Evolutionary conservation across 1,140 invertebrate species (phyloP), one percentile per base, ranked within the genome.

Genomic region (Pseudomyrmex cubaensis): DNA sequence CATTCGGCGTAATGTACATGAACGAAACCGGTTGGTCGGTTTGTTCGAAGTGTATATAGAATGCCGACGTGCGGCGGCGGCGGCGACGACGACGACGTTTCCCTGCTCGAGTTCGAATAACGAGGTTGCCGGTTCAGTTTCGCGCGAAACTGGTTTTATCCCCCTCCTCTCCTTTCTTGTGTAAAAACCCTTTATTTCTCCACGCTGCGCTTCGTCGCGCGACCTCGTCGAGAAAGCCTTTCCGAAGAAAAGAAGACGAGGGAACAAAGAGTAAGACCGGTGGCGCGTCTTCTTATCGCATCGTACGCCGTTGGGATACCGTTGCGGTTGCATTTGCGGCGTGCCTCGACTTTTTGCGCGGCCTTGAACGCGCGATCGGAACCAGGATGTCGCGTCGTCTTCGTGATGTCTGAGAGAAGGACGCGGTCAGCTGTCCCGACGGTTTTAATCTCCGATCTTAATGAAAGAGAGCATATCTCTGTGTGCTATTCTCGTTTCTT

Each of bases 241-340:
- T 35, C 25, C 12, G 56, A 73, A 50, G 46, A 73, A 17, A 56
- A 63, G 64, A 61, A 15, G 73, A 59, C 56, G n/a, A 56, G 25
- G 82, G 54, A 72, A 84, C 72, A 70, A 76, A 70, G 35, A 35
- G 82, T 84, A 83, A 72, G 48, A 78, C 56, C 46, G 82, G 75
- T 57, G 85, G 87, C 85, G 83, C 76, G 75, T 83, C 83, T 85
- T 82, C 73, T 85, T 85, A 88, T 88, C 87, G 76, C 46, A 64
- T 85, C 84, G 69, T 82, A 85, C 74, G 77, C 78, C 83, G 87
- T 66, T 67, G 82, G 87, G 85, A 35, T 91, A 89, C 90, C 89
- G 90, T 90, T 91, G 90, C 57, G 84, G 85, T 87, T 83, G 89
- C 87, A 84, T 89, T 89, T 87, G 82, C 87, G 82, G 85, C 86